Conservation (phyloP, 2,888 invertebrate species). For the Hetaerina titia region DNA sequence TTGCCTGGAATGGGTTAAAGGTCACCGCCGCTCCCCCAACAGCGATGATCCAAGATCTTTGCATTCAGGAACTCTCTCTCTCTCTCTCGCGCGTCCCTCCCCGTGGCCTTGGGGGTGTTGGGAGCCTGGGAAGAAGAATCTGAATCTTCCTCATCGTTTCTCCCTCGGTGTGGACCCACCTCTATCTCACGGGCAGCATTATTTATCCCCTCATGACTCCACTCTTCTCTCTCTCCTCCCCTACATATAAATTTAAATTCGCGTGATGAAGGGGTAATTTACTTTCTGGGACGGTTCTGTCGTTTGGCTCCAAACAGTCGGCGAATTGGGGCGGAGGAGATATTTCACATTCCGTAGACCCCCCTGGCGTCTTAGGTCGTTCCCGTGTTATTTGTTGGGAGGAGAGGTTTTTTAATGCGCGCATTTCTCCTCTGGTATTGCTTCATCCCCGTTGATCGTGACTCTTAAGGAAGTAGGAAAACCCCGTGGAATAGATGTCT, state of each 20-base stretch:
- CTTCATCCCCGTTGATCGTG: neutral
- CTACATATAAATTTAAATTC: neutral
- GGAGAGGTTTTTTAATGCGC: neutral
- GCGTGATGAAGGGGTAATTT: neutral
- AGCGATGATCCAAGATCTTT: conserved; percentile 15
- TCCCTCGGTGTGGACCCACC: neutral
- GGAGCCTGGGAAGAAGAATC: neutral
- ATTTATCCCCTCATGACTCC: neutral
- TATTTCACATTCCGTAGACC: neutral
- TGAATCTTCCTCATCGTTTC: neutral
- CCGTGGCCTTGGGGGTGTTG: neutral
- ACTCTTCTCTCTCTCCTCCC: neutral
- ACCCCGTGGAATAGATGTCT: too few relatives aligned
- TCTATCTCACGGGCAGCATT: too few relatives aligned
- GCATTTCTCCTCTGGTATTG: neutral
- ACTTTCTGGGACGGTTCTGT: neutral
- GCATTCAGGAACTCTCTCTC: neutral
- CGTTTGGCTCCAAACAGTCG: neutral
- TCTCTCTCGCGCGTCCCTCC: neutral
- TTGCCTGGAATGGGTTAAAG: conserved; percentile 46
- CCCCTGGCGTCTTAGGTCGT: neutral
- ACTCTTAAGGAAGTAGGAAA: too few relatives aligned
- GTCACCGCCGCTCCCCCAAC: conserved; percentile 13
- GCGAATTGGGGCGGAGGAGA: neutral
- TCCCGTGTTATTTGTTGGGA: neutral